Conservation (phyloP, 2,797 vertebrate species). For the Fratercula arctica region DNA sequence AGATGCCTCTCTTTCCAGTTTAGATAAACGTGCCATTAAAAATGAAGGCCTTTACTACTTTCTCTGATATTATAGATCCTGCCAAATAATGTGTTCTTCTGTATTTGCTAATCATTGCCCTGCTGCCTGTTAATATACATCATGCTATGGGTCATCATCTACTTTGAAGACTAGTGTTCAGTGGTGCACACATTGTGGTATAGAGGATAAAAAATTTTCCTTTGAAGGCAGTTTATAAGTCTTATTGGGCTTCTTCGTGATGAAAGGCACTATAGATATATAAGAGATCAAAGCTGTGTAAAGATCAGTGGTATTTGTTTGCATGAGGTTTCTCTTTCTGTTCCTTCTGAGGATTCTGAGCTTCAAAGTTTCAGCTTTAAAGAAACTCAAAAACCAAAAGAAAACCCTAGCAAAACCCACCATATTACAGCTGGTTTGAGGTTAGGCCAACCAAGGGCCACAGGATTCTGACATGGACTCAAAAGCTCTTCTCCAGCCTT, state of each 20-base stretch:
- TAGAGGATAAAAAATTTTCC: conserved; percentile 3
- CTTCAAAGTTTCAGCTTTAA: conserved; percentile 64
- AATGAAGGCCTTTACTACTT: not conserved
- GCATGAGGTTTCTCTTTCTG: conserved; percentile 57
- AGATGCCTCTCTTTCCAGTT: not conserved
- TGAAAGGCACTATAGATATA: conserved; percentile 62
- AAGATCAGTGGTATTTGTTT: conserved; percentile 70
- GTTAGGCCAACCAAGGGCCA: not conserved
- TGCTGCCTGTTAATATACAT: not conserved
- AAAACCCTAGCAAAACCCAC: not conserved
- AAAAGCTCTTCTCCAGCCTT: not conserved
- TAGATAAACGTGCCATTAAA: not conserved
- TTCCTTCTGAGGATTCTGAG: conserved; percentile 53
- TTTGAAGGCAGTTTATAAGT: conserved; percentile 66
- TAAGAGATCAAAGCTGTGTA: conserved; percentile 61
- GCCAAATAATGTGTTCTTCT: not conserved
- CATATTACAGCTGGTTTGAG: conserved; percentile 12
- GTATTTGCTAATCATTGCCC: not conserved
- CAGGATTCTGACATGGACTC: not conserved
- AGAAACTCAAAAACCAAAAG: conserved; percentile 22
- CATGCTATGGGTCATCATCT: not conserved
- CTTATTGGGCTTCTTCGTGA: conserved; percentile 57
- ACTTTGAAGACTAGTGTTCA: not conserved
- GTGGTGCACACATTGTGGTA: not conserved
- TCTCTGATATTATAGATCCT: not conserved